These are phyloP conservation scores for Clarias pachynema DNA, from an alignment of 2,797 vertebrate genomes.

Conservation along the genomic window DNA sequence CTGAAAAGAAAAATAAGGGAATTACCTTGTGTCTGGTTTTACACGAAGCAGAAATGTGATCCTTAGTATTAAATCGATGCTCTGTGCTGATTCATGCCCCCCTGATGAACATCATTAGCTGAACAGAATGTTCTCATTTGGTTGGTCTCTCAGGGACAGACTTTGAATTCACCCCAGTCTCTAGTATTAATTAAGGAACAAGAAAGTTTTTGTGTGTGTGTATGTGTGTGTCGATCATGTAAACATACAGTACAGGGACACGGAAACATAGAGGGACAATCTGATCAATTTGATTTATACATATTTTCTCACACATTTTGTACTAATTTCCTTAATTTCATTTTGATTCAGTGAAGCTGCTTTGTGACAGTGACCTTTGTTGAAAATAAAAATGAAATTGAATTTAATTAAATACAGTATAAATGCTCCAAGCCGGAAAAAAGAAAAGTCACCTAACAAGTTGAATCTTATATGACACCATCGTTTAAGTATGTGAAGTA, in stretches of 20 bases:
- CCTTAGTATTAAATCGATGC: not conserved
- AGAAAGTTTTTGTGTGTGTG: not conserved
- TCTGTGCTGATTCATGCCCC: conserved; percentile 34
- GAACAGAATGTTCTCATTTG: not conserved
- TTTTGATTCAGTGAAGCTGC: too few species aligned
- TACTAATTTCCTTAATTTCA: too few species aligned
- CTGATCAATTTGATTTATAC: too few species aligned
- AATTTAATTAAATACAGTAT: not conserved
- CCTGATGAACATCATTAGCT: not conserved
- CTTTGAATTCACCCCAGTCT: not conserved
- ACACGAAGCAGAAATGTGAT: not conserved
- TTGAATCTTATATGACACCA: too few species aligned
- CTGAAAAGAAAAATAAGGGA: not conserved
- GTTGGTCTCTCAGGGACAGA: not conserved
- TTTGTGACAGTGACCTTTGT: too few species aligned
- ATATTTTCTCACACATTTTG: too few species aligned
- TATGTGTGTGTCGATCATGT: not conserved
- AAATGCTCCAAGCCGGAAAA: not conserved
- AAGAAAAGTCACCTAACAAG: not conserved
- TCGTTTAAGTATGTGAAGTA: not conserved
- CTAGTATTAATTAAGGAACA: not conserved
- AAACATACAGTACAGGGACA: not conserved
- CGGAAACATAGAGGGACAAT: too few species aligned
- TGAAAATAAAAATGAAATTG: too few species aligned
- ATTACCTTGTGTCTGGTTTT: not conserved